Percentiles rank a stretch among this genome's conserved stretches.
Evolutionary conservation across 2,888 invertebrate species (phyloP).

Genomic region (Onthophagus sagittarius): DNA sequence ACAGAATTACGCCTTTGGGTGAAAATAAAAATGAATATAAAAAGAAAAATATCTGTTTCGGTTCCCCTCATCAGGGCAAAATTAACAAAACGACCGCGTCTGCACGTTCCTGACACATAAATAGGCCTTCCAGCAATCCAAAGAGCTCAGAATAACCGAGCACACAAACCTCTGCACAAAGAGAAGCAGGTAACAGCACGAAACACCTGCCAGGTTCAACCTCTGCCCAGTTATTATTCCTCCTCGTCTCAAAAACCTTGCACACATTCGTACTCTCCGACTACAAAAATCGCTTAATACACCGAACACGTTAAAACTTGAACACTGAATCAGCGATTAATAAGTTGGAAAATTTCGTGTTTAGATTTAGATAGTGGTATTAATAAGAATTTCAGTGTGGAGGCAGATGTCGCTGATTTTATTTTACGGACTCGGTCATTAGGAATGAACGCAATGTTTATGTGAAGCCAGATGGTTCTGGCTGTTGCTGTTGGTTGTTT

Average conservation of each 20-base stretch:
- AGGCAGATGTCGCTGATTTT: background rate
- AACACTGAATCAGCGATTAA: background rate
- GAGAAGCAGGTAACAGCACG: background rate
- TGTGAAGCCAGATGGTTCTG: background rate
- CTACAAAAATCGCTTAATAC: background rate
- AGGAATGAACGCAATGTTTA: background rate
- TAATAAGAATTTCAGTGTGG: background rate
- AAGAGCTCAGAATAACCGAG: background rate
- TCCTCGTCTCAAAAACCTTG: background rate
- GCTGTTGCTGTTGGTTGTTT: background rate
- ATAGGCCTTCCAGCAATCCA: background rate
- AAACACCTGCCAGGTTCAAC: background rate
- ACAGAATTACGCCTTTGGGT: background rate
- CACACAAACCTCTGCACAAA: background rate
- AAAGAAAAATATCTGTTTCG: background rate
- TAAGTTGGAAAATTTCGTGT: no score
- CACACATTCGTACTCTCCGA: background rate
- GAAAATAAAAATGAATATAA: background rate
- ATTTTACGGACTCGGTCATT: background rate
- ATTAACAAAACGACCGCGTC: background rate
- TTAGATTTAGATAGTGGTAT: no score
- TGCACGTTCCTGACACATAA: background rate
- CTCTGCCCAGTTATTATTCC: background rate
- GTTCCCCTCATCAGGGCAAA: background rate
- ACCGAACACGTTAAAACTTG: background rate